Evolutionary conservation across 2,888 invertebrate species (phyloP).

Genomic region (Microctonus brassicae): DNA sequence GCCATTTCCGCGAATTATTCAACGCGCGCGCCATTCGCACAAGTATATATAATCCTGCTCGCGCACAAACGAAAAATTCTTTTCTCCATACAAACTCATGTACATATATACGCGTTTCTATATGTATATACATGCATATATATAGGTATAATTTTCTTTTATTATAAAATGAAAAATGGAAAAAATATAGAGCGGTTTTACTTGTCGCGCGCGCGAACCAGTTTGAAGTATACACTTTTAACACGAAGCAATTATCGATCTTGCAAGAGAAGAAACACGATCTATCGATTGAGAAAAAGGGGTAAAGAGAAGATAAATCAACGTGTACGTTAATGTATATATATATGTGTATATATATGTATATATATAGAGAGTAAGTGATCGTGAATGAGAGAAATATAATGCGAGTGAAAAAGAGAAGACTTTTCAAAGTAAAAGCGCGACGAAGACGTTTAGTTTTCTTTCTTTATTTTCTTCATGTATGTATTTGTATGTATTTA

Average conservation of each 20-base stretch:
- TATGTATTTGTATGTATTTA: too few species aligned
- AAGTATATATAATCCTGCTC: too few species aligned
- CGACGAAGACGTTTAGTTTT: not conserved
- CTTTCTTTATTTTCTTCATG: too few species aligned
- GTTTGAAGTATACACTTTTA: slow-evolving; percentile 31
- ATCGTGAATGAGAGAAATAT: not conserved
- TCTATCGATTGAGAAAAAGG: slow-evolving; percentile 9
- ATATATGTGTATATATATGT: not conserved
- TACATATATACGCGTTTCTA: too few species aligned
- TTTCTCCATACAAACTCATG: too few species aligned
- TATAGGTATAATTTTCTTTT: not conserved
- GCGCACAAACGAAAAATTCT: not conserved
- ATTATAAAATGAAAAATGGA: not conserved
- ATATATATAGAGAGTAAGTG: not conserved
- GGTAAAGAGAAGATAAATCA: not conserved
- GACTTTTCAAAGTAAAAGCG: slow-evolving; percentile 23
- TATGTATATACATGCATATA: too few species aligned
- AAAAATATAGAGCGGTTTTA: not conserved
- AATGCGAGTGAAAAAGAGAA: not conserved
- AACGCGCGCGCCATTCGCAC: not conserved
- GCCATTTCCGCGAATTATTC: not conserved
- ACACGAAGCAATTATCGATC: slow-evolving; percentile 44
- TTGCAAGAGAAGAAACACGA: slow-evolving; percentile 31
- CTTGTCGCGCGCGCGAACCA: slow-evolving; percentile 29
- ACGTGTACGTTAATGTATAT: not conserved